A percentile compares a stretch with the other conserved stretches of the same genome.
Conservation (phyloP, 2,888 invertebrate genomes). For the Drosophila parthenogenetica region DNA sequence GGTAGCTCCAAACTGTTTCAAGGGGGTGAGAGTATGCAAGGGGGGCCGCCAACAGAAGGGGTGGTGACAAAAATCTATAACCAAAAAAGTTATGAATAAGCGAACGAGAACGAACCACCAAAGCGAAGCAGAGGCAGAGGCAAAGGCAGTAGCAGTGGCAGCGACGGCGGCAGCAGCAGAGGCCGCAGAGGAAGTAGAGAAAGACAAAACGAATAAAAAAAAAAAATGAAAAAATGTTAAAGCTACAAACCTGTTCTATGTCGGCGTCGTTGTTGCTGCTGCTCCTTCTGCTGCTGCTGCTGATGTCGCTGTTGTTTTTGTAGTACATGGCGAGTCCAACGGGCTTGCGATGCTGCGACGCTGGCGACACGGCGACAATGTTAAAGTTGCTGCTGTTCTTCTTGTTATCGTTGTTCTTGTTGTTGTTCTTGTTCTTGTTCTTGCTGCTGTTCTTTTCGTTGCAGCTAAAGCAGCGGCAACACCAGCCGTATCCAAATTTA, state of each 20-base stretch:
- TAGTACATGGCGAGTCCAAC: conserved; percentile 66
- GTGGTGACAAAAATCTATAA: conserved; percentile 77
- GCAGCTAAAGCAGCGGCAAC: conserved; percentile 29
- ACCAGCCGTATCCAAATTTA: conserved; percentile 50
- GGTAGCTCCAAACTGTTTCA: conserved; percentile 5
- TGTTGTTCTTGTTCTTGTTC: conserved; percentile 24
- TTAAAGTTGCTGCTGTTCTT: conserved; percentile 51
- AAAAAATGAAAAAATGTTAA: conserved; percentile 41
- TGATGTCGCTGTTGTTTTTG: conserved; percentile 38
- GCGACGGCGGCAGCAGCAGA: conserved; percentile 19
- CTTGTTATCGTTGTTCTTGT: conserved; percentile 36
- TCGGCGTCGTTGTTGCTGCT: conserved; percentile 44
- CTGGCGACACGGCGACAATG: conserved; percentile 71
- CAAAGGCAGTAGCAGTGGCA: conserved; percentile 8
- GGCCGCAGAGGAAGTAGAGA: conserved; percentile 13
- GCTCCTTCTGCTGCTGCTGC: conserved; percentile 31
- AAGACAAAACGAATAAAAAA: conserved; percentile 10
- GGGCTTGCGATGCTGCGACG: conserved; percentile 64
- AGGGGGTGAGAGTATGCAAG: conserved; percentile 3
- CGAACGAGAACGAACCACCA: conserved; percentile 61
- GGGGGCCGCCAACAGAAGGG: conserved; percentile 10
- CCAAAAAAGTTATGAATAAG: conserved; percentile 78
- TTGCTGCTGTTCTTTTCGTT: conserved; percentile 41
- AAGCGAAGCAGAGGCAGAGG: conserved; percentile 26
- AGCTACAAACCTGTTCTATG: conserved; percentile 74